A percentile compares a stretch with the other conserved stretches of the same genome.
phyloP scores from a whole-genome alignment of 2,113 vertebrate species.

The Corvus moneduloides region DNA sequence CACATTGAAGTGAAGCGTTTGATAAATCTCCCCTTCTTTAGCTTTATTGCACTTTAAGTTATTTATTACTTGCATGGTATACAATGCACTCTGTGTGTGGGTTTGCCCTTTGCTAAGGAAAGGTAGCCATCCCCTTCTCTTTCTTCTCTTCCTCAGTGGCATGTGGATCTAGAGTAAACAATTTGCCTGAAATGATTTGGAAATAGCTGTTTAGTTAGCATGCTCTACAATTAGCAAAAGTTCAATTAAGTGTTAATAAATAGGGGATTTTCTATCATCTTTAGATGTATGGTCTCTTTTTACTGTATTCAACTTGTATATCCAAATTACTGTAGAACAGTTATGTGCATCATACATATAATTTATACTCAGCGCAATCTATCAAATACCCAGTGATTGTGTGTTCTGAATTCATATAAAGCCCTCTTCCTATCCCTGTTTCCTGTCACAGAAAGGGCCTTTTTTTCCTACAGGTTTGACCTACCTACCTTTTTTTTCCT shows the following conservation, averaged over 20 bases:
- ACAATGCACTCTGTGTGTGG: neutral
- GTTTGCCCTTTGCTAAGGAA: neutral
- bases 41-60: neutral
- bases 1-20: rapidly evolving
- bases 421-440: neutral
- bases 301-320: neutral
- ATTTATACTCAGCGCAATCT: neutral
- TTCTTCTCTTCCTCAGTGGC: neutral
- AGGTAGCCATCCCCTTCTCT: neutral
- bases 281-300: neutral
- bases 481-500: neutral
- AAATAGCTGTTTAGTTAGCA: neutral
- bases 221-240: neutral
- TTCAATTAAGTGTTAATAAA: neutral
- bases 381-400: neutral
- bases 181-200: neutral
- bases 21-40: neutral
- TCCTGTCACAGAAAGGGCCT: neutral
- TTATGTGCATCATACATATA: neutral
- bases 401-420: neutral
- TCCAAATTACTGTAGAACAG: neutral
- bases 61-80: neutral
- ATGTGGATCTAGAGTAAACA: neutral
- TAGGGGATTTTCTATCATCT: neutral
- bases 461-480: neutral